Conservation (phyloP, 2,797 vertebrate genomes). For the Limnodromus scolopaceus region DNA sequence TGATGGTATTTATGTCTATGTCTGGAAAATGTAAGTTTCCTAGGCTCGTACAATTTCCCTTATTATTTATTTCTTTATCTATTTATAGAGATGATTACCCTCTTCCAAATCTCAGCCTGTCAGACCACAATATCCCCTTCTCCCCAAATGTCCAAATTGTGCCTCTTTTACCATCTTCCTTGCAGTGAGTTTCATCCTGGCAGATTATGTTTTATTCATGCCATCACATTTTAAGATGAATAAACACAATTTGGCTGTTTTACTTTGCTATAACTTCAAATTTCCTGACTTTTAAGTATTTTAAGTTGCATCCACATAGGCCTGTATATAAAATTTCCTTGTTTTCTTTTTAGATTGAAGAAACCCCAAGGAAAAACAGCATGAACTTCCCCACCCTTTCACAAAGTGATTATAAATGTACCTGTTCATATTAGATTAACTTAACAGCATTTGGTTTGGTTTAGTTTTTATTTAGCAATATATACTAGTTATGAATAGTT, state of each 20-base stretch:
- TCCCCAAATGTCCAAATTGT: neutral
- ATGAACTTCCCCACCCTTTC: neutral
- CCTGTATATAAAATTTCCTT: neutral
- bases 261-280: neutral
- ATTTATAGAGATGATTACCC: constrained; percentile 46
- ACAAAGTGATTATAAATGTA: constrained; percentile 34
- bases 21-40: constrained; percentile 16
- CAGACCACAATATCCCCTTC: neutral
- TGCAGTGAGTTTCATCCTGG: neutral
- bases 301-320: neutral
- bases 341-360: constrained; percentile 48
- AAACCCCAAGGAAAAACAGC: neutral
- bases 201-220: constrained; percentile 40
- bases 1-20: constrained; percentile 32
- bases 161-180: neutral
- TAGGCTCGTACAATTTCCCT: neutral
- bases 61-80: constrained; percentile 50
- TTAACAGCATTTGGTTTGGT: neutral
- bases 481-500: neutral
- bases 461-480: constrained; percentile 19
- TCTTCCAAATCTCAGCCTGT: constrained; percentile 31
- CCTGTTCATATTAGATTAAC: constrained; percentile 12
- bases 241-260: constrained; percentile 36
- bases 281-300: constrained; percentile 36
- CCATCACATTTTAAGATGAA: constrained; percentile 26